These are phyloP conservation scores for Brachionus asplanchnoidis DNA, from an alignment of 1,140 invertebrate species.

Conservation along the genomic window DNA sequence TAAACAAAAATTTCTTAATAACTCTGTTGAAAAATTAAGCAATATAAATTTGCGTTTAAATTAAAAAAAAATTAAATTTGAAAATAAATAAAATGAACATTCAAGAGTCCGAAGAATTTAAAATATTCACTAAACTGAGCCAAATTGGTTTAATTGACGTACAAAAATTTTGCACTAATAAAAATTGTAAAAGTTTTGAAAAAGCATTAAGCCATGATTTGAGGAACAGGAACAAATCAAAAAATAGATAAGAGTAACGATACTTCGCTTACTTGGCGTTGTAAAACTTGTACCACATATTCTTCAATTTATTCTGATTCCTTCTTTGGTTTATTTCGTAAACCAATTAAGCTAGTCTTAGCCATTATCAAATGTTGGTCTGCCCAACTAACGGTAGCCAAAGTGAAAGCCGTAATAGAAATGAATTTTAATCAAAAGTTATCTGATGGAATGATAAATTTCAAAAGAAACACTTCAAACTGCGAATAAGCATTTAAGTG, in stretches of 20 bases:
- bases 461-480: neutral
- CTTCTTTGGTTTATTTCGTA: neutral
- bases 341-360: neutral
- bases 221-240: conserved; percentile 1
- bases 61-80: too few species aligned
- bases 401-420: neutral
- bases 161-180: neutral
- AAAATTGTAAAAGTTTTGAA: neutral
- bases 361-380: neutral
- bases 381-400: neutral
- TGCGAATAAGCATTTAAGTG: neutral
- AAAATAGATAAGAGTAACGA: neutral
- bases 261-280: neutral
- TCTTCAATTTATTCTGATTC: conserved; percentile 6
- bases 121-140: neutral
- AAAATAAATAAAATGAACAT: too few species aligned
- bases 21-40: too few species aligned
- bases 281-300: neutral
- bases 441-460: neutral
- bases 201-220: neutral
- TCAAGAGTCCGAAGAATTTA: neutral
- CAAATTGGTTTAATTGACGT: neutral
- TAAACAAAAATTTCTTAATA: too few species aligned
- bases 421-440: neutral
- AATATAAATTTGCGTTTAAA: too few species aligned